Conservation (phyloP, 1,140 invertebrate species). For the Cylas formicarius region DNA sequence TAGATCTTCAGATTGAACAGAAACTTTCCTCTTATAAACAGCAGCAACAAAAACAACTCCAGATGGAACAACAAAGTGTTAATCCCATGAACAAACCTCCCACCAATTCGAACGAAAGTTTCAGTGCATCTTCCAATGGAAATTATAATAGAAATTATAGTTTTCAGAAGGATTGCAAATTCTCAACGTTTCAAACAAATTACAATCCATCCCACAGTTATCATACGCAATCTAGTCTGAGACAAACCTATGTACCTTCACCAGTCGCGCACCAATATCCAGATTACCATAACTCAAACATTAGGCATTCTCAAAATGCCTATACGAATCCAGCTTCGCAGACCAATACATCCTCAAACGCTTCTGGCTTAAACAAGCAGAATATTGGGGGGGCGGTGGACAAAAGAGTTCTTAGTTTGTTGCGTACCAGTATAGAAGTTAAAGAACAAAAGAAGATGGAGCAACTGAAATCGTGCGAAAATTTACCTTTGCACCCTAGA, state of each 20-base stretch:
- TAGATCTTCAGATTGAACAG: slow-evolving; percentile 51
- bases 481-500: slow-evolving; percentile 19
- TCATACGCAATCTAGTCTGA: slow-evolving; percentile 19
- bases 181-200: no score
- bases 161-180: no score
- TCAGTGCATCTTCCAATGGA: no score
- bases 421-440: slow-evolving; percentile 61
- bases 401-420: slow-evolving; percentile 58
- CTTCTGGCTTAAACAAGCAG: slow-evolving; percentile 22
- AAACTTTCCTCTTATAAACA: slow-evolving; percentile 40
- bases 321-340: slow-evolving; percentile 26
- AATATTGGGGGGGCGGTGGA: slow-evolving; percentile 43
- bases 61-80: no score
- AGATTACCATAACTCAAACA: slow-evolving; percentile 17
- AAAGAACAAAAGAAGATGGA: slow-evolving; percentile 49
- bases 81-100: no score
- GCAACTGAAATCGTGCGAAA: slow-evolving; percentile 29
- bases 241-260: slow-evolving; percentile 36
- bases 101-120: no score
- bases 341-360: slow-evolving; percentile 24
- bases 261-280: slow-evolving; percentile 31
- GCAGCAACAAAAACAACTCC: slow-evolving; percentile 21
- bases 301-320: slow-evolving; percentile 27
- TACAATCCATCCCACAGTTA: not conserved
- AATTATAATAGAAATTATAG: no score